Percentiles rank a stretch among this genome's conserved stretches.
These are phyloP conservation scores for Ennomos fuscantarius DNA, from an alignment of 2,888 invertebrate genomes.

Conservation along the genomic window DNA sequence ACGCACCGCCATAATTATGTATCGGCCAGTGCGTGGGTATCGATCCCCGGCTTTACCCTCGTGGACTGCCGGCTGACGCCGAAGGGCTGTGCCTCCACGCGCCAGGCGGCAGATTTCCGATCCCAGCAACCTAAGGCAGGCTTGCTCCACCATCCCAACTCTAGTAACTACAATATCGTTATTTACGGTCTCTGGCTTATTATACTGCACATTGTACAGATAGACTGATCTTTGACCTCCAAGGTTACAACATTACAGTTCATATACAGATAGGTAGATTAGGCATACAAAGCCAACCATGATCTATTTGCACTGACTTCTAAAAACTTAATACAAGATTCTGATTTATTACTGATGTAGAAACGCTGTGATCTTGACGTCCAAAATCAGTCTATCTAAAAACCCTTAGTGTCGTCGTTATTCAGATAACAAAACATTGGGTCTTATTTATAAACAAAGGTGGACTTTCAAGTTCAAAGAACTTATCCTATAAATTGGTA, in stretches of 20 bases:
- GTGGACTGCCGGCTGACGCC: not conserved
- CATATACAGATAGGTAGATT: no score
- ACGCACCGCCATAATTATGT: not conserved
- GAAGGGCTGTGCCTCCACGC: slow-evolving; percentile 13
- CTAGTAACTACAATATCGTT: slow-evolving; percentile 29
- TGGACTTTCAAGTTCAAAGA: slow-evolving; percentile 42
- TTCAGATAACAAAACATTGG: not conserved
- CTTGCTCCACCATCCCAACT: slow-evolving; percentile 19
- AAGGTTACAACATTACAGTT: no score
- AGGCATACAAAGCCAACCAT: no score
- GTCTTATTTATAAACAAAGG: slow-evolving; percentile 46
- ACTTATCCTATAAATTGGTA: slow-evolving; percentile 55
- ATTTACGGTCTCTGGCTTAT: not conserved
- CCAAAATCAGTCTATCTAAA: not conserved
- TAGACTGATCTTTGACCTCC: no score
- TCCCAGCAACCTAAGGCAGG: slow-evolving; percentile 11
- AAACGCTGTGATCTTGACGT: no score
- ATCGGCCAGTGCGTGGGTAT: not conserved
- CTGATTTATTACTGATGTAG: no score
- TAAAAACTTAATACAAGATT: no score
- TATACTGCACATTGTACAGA: no score
- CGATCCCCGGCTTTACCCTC: slow-evolving; percentile 10
- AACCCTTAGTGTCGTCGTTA: not conserved
- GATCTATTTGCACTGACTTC: no score
- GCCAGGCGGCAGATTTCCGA: not conserved